Percentiles rank a stretch among this genome's conserved stretches.
Evolutionary conservation across 2,113 vertebrate species (phyloP).

Genomic region (Haliaeetus leucogaster): DNA sequence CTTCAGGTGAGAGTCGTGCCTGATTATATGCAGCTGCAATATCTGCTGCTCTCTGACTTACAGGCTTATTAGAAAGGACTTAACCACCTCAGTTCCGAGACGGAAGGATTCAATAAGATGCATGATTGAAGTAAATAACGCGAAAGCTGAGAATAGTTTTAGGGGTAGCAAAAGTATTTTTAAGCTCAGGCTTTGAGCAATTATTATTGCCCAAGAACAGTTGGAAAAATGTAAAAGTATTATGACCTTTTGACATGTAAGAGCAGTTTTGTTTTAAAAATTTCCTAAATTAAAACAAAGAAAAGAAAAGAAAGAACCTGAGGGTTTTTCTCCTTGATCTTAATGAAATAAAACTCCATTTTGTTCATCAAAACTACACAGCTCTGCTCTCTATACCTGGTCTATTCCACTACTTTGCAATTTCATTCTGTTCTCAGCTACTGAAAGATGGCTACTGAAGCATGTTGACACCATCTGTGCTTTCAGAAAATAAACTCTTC

Average conservation of each 20-base stretch:
- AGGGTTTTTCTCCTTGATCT: not conserved
- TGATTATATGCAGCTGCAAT: not conserved
- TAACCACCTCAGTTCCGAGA: not conserved
- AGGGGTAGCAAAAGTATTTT: not conserved
- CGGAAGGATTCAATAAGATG: not conserved
- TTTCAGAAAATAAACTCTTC: not conserved
- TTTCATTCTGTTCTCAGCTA: not conserved
- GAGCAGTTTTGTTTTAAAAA: not conserved
- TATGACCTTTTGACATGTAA: not conserved
- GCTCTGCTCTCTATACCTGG: not conserved
- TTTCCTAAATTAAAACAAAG: not conserved
- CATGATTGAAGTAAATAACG: not conserved
- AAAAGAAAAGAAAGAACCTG: not conserved
- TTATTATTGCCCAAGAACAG: not conserved
- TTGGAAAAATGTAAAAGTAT: not conserved
- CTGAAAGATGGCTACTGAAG: not conserved
- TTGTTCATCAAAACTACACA: not conserved
- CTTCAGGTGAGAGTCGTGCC: not conserved
- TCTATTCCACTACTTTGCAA: not conserved
- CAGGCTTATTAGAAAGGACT: not conserved
- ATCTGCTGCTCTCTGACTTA: not conserved
- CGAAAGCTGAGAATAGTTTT: not conserved
- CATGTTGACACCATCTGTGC: conserved; percentile 22
- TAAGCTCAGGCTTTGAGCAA: not conserved
- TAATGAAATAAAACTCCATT: not conserved